Conservation (phyloP, 2,797 vertebrate genomes). For the Mormyrus hasselquistii region DNA sequence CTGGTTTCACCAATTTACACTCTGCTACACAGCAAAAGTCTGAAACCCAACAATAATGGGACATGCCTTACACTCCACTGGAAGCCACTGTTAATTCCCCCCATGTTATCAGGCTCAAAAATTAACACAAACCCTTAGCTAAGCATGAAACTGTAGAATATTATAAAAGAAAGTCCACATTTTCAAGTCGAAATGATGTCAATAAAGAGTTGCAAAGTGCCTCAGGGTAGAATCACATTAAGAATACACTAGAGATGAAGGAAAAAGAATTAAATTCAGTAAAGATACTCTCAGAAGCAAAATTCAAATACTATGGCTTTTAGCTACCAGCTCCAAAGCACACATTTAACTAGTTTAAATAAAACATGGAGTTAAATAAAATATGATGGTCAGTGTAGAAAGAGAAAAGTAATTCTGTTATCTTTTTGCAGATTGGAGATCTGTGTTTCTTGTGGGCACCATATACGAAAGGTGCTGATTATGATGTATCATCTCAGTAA, state of each 20-base stretch:
- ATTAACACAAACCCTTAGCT: slow-evolving; percentile 21
- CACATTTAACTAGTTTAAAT: slow-evolving; percentile 31
- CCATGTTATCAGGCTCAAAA: slow-evolving; percentile 31
- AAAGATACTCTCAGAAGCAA: slow-evolving; percentile 25
- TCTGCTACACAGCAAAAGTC: slow-evolving; percentile 69
- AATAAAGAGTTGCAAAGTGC: slow-evolving; percentile 29
- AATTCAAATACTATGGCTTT: slow-evolving; percentile 33
- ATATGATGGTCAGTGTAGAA: slow-evolving; percentile 21
- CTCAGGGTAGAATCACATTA: slow-evolving; percentile 31
- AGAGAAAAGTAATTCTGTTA: slow-evolving; percentile 20
- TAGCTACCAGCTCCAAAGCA: slow-evolving; percentile 29
- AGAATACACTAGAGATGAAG: slow-evolving; percentile 9
- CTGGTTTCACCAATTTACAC: slow-evolving; percentile 71
- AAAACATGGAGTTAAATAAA: slow-evolving; percentile 21
- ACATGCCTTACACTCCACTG: slow-evolving; percentile 49
- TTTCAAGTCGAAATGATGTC: neutral
- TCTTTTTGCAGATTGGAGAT: slow-evolving; percentile 15
- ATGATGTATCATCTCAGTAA: slow-evolving; percentile 28
- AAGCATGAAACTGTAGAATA: neutral
- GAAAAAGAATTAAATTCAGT: slow-evolving; percentile 18
- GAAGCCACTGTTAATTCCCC: slow-evolving; percentile 45
- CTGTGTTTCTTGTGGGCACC: slow-evolving; percentile 14
- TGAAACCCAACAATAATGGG: slow-evolving; percentile 68
- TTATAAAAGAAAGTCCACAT: neutral
- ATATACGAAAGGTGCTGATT: slow-evolving; percentile 11